Evolutionary conservation across 2,113 vertebrate species (phyloP), one percentile per base, ranked within the genome.

Genomic region (Electrona antarctica): DNA sequence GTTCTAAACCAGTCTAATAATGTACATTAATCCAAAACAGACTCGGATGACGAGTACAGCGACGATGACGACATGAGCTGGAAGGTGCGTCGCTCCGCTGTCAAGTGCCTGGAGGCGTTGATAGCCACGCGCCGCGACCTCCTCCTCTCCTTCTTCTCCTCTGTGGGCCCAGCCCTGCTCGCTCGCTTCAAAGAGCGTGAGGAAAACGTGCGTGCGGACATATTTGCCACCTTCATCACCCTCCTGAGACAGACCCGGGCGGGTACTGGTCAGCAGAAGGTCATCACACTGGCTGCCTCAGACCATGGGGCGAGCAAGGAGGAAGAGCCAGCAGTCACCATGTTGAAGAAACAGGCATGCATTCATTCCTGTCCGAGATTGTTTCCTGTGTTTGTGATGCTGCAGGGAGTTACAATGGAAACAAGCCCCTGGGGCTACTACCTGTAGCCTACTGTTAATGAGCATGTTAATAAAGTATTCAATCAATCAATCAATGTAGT

Each of bases 1-100:
- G 3, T 9, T 52, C 51, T 52, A 52, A 13, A 4, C 51, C 12
- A 52, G 12, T 52, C 47, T 48, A 55, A 55, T 55, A n/a, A 28
- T 58, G 7, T 58, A 28, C 3, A 9, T 7, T 21, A 56, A 56
- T 15, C 5, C 15, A 15, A 3, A 14, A 7, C 83, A 99, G 97
- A 96, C 47, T 96, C 95, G 0, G 96, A 96, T 0, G 96, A 97
- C 0, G 96, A 97, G 59, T 98, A 98, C 92, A 98, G 96, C 0
- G 97, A 98, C 0, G 97, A 97, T 0, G 97, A 98, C 0, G 97
- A 97, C 60, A 94, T 97, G 94, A 98, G 97, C 89, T 98, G 97
- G 97, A 98, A 98, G 74, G 97, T 98, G 4, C 95, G 97, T 0
- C 94, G 97, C 73, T 93, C 97, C 0, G 95, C 95, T 0, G 94